A percentile compares a stretch with the other conserved stretches of the same genome.
phyloP scores from a whole-genome alignment of 2,113 vertebrate genomes.

The Neolamprologus sp. region DNA sequence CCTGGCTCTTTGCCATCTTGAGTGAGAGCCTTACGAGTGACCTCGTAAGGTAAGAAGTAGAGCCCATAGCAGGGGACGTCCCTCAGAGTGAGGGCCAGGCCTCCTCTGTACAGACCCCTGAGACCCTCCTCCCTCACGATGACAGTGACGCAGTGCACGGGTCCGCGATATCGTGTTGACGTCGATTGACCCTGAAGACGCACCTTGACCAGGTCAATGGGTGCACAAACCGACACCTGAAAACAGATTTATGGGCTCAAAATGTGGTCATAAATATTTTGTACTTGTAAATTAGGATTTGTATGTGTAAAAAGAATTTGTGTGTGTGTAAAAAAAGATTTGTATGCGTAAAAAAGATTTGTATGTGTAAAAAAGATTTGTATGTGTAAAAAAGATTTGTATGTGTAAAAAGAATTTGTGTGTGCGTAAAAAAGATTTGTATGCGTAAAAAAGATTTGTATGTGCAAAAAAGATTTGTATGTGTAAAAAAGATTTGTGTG shows the following conservation, averaged over 20 bases:
- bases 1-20: conserved; percentile 61
- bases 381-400: no score
- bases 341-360: rapidly evolving
- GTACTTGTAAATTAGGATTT: no score
- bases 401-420: no score
- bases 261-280: no score
- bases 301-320: no score
- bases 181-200: conserved; percentile 77
- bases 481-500: no score
- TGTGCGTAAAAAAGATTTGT: no score
- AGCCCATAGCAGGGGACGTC: conserved; percentile 75
- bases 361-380: no score
- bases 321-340: rapidly evolving
- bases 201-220: conserved; percentile 82
- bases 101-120: conserved; percentile 72
- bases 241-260: background rate
- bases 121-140: conserved; percentile 72
- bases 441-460: no score
- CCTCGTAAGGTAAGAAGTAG: conserved; percentile 77
- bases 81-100: conserved; percentile 69
- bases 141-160: conserved; percentile 64
- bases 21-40: conserved; percentile 59
- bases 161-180: conserved; percentile 59
- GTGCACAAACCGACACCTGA: conserved; percentile 69
- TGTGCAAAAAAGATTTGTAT: rapidly evolving